Evolutionary conservation across 92 coral and sea anemone species (phyloP), one percentile per base, ranked within the genome.

Genomic region (Galaxea fascicularis): DNA sequence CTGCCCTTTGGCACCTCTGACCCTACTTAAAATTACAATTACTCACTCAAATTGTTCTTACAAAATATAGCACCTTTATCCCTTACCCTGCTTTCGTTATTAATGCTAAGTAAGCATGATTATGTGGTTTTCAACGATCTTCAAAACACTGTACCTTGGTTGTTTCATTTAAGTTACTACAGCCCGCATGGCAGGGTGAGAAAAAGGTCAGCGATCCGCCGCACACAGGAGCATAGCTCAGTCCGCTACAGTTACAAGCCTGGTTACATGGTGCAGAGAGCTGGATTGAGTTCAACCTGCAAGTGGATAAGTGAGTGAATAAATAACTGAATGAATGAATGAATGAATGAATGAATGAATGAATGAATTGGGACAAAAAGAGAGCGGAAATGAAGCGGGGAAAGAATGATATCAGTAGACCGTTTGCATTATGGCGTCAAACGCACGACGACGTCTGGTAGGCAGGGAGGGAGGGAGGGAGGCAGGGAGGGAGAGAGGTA

Each of bases 181-280:
- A 93, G 7, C 94, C 97, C 28, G 97, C 97, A 73, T 88, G 94
- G 73, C 97, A 93, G 12, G 97, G 90, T 7, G 97, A 91, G 75
- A 67, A 91, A 73, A 76, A 93, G 15, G 93, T 91, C 77, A 82
- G 73, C 30, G 87, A 85, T 3, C 79, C 89, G 8, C 69, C 87
- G 69, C 97, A 93, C 74, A 91, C 86, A n/a, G 94, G 97, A 46
- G 51, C 80, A 74, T 84, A 93, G 44, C 81, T 80, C 51, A 82
- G 64, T 24, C 58, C 60, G 8, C 82, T 54, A 39, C 97, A 91
- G 78, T 52, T 72, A 80, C 97, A 93, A 35, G 70, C 72, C 58
- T 17, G 21, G 89, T 91, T 93, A 83, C 94, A 93, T 18, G 60
- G 72, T 20, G 90, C 53, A 28, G 80, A 83, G 58, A 88, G 68